Conservation (phyloP, 2,113 vertebrate genomes). For the Papio anubis region DNA sequence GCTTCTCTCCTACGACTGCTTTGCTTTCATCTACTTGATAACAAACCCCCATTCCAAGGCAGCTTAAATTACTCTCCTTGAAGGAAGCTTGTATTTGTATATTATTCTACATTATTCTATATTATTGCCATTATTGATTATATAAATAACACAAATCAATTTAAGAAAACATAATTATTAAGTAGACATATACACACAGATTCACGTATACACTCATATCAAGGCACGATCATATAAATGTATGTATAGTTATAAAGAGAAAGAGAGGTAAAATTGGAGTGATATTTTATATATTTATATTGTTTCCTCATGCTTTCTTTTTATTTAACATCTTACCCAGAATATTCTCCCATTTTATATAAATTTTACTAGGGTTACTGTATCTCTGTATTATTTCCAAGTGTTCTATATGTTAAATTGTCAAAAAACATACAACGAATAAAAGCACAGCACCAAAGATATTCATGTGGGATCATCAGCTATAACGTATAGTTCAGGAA, state of each 20-base stretch:
- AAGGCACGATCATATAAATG: not conserved
- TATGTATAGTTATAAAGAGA: not conserved
- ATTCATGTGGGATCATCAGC: not conserved
- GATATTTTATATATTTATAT: not conserved
- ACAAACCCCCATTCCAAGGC: not conserved
- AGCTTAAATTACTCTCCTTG: not conserved
- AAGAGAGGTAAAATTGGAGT: not conserved
- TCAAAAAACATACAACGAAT: not conserved
- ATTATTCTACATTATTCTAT: too few species aligned
- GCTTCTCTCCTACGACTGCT: not conserved
- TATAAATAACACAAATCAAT: not conserved
- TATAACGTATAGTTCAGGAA: not conserved
- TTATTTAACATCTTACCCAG: slow-evolving; percentile 23
- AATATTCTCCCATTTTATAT: slow-evolving; percentile 28
- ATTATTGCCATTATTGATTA: not conserved
- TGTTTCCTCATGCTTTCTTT: slow-evolving; percentile 27
- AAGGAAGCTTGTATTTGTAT: not conserved
- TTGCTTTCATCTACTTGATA: not conserved
- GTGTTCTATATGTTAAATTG: not conserved
- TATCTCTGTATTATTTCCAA: not conserved
- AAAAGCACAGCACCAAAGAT: not conserved
- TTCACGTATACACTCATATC: not conserved
- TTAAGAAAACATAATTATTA: not conserved
- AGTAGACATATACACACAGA: not conserved
- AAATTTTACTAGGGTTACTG: not conserved